Evolutionary conservation across 2,797 vertebrate species (phyloP), one percentile per base, ranked within the genome.

Genomic region (Enteromius argenteus): DNA sequence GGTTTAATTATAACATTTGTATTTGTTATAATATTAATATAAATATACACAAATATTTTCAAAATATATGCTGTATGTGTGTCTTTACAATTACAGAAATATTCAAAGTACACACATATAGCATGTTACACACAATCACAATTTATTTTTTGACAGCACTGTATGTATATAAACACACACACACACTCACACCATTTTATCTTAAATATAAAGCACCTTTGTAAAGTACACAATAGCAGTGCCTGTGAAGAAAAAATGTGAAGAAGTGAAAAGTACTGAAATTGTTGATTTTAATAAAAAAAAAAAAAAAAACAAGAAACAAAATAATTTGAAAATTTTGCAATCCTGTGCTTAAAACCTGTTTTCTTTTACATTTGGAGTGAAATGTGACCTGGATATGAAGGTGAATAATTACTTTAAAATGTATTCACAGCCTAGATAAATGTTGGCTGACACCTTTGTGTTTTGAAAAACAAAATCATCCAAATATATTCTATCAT

Each of bases 381-480:
- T 17, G 14, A 72, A 72, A 72, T 72, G 69, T 49, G 42, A 49
- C 8, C n/a, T 46, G 23, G 14, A 46, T 15, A 21, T 32, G 46
- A 73, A 19, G 0, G 4, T 4, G 19, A 73, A 49, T 9, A 10
- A 64, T 64, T 60, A 0, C 44, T 30, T 66, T 11, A 42, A n/a
- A 76, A 60, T 27, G 7, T 5, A 27, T 64, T 49, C 4, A n/a
- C 17, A 64, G 10, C 39, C 19, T 39, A 62, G 19, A 13, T 0
- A 49, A 51, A 44, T 30, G 3, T 46, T 17, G n/a, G n/a, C 35
- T 44, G 23, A 62, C 27, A 49, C 21, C 1, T n/a, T 79, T 32
- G 46, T 74, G 46, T 35, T 76, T 75, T 75, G 30, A 21, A 49
- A 75, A 13, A 56, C 19, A 37, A 37, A 75, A 37, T 23, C 13